A percentile compares a stretch with the other conserved stretches of the same genome.
Evolutionary conservation across 2,113 vertebrate genomes (phyloP).

Genomic region (Cottus gobio): DNA sequence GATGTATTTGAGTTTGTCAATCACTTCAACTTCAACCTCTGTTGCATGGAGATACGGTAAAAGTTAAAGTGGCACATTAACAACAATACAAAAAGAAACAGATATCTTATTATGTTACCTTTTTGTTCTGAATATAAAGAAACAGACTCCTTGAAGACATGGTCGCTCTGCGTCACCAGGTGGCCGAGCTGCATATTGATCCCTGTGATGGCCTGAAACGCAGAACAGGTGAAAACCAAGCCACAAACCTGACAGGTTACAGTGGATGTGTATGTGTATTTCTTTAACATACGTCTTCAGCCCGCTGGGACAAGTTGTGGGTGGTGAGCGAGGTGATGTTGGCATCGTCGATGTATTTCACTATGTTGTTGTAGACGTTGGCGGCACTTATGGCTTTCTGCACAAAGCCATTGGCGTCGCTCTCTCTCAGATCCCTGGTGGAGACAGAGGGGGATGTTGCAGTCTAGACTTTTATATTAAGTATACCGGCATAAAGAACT

Average conservation of each 20-base stretch:
- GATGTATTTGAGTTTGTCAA: constrained; percentile 84
- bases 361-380: constrained; percentile 94
- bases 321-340: constrained; percentile 85
- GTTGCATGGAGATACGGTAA: constrained; percentile 47
- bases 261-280: not conserved
- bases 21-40: constrained; percentile 81
- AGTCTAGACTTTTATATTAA: not conserved
- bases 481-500: not conserved
- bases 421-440: constrained; percentile 84
- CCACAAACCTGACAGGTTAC: not conserved
- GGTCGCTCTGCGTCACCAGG: constrained; percentile 86
- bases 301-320: constrained; percentile 86
- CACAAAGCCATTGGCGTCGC: constrained; percentile 92
- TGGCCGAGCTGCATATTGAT: constrained; percentile 87
- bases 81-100: not conserved
- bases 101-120: constrained; percentile 54
- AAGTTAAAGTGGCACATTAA: not conserved
- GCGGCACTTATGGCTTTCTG: constrained; percentile 94
- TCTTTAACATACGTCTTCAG: constrained; percentile 87
- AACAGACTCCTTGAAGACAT: constrained; percentile 85
- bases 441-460: constrained; percentile 24
- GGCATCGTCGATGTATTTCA: constrained; percentile 87
- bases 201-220: constrained; percentile 85
- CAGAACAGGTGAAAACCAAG: not conserved
- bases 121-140: constrained; percentile 82